These are phyloP conservation scores for Eurystomus glaucurus DNA, from an alignment of 2,797 vertebrate genomes.

Conservation along the genomic window DNA sequence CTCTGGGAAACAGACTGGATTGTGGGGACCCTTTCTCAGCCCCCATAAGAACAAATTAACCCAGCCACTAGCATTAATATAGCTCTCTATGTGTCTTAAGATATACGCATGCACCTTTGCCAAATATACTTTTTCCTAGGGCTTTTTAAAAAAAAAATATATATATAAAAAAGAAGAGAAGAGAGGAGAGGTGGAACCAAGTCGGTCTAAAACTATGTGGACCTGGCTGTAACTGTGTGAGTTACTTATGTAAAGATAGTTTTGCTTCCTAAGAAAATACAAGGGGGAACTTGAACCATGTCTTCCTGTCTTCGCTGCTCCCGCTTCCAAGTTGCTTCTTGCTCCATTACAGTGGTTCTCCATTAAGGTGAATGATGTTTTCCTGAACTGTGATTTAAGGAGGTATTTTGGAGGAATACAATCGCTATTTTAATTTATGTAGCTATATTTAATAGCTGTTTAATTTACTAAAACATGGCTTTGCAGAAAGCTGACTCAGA, in stretches of 20 bases:
- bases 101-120: neutral
- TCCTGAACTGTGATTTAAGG: slow-evolving; percentile 63
- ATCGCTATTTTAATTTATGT: slow-evolving; percentile 44
- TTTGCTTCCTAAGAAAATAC: slow-evolving; percentile 65
- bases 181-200: slow-evolving; percentile 6
- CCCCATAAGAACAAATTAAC: neutral
- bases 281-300: slow-evolving; percentile 29
- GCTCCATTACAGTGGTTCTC: slow-evolving; percentile 65
- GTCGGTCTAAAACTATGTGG: neutral
- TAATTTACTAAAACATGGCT: slow-evolving; percentile 45
- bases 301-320: slow-evolving; percentile 9
- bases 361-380: slow-evolving; percentile 71
- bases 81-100: neutral
- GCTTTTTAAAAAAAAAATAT: neutral
- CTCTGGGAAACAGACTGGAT: neutral
- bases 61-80: neutral
- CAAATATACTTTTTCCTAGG: neutral
- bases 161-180: neutral
- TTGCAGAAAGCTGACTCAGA: slow-evolving; percentile 50
- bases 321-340: slow-evolving; percentile 71
- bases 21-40: neutral
- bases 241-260: slow-evolving; percentile 49
- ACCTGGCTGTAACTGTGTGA: slow-evolving; percentile 5
- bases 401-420: slow-evolving; percentile 34
- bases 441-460: slow-evolving; percentile 33